Evolutionary conservation across 2,113 vertebrate species (phyloP), one percentile per base, ranked within the genome.

Genomic region (Seriola dumerili): DNA sequence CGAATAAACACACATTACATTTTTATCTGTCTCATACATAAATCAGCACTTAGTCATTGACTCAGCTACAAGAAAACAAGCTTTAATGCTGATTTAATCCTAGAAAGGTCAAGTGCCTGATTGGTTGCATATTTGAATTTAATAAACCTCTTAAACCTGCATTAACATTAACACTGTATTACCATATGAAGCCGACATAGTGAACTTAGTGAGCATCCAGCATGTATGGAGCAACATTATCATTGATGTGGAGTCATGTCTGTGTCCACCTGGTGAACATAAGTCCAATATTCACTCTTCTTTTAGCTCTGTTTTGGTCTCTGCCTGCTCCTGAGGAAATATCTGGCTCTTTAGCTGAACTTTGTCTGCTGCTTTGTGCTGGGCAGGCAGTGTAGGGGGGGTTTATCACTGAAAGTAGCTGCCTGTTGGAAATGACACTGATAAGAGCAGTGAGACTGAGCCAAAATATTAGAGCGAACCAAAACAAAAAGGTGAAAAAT

Each of bases 1-100:
- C n/a, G 42, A 65, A 79, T 29, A 57, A 80, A 61, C 17, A 0
- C 68, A 40, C 17, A 42, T 50, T 13, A 36, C 14, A 57, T 42
- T 42, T 59, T 44, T 25, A 12, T 72, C 19, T 10, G 1, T 58
- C 42, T 72, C 14, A 4, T n/a, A 21, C 16, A 34, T 59, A 23
- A 68, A 50, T 52, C 21, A 59, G n/a, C 5, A 58, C 8, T 21
- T 44, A 13, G 14, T 52, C 16, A 23, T 67, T 46, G 36, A 62
- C 25, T 62, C 17, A 40, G 12, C 21, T 11, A 13, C 3, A 19
- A 71, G 1, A 64, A 46, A 63, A 64, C 3, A 34, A 11, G 5
- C 7, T 44, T 64, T 65, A 9, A 62, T 62, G 46, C 72, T 62
- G 23, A 81, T 77, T 83, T 65, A 52, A 55, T 65, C 58, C 8